Percentiles rank a stretch among this genome's conserved stretches.
phyloP scores from a whole-genome alignment of 2,888 invertebrate species.

The Dysmachus trigonus region DNA sequence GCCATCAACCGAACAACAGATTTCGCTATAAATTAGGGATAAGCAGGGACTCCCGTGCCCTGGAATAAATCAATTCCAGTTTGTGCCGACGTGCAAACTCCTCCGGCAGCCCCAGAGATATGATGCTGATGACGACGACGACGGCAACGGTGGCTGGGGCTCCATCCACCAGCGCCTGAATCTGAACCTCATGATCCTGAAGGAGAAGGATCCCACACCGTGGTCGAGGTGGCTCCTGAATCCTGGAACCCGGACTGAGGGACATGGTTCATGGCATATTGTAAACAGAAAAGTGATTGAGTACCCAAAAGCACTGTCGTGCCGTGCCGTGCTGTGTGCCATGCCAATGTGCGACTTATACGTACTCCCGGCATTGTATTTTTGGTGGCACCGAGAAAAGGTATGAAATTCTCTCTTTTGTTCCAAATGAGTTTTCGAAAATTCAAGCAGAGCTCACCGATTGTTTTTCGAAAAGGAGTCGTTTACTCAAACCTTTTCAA shows the following conservation, averaged over 20 bases:
- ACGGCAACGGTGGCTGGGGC: neutral
- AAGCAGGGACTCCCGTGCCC: neutral
- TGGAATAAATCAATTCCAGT: constrained; percentile 23
- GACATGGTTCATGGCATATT: constrained; percentile 15
- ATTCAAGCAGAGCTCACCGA: neutral
- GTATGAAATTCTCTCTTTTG: neutral
- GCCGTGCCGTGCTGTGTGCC: too few species aligned
- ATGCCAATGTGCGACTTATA: neutral
- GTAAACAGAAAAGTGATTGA: constrained; percentile 25
- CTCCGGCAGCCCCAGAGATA: neutral
- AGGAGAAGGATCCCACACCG: too few species aligned
- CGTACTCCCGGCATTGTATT: neutral
- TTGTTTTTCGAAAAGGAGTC: neutral
- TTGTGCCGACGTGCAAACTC: constrained; percentile 18
- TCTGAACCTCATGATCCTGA: neutral
- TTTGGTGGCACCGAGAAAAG: neutral
- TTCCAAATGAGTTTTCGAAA: constrained; percentile 19
- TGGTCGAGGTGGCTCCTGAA: neutral
- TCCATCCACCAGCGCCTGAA: neutral
- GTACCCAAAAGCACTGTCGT: constrained; percentile 14
- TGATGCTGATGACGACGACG: neutral
- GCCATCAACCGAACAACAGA: neutral
- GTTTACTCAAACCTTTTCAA: neutral
- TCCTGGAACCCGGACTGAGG: neutral
- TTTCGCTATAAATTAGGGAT: constrained; percentile 25